These are phyloP conservation scores for Tridacna gigas DNA, from an alignment of 2,888 invertebrate genomes.

Conservation along the genomic window DNA sequence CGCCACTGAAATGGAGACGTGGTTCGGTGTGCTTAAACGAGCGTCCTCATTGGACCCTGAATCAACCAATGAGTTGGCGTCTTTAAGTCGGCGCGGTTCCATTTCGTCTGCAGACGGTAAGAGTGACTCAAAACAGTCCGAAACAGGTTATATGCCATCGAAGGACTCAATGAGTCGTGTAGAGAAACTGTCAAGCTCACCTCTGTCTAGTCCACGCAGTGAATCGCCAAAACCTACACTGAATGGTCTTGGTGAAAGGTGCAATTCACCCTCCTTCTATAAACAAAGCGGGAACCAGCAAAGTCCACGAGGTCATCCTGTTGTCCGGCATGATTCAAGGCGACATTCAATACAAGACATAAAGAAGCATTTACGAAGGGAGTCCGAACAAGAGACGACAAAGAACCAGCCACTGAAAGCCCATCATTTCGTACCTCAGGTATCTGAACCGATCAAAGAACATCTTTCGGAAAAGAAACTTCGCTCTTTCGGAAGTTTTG, in stretches of 20 bases:
- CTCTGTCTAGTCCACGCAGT: slow-evolving; percentile 35
- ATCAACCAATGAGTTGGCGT: slow-evolving; percentile 50
- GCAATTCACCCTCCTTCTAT: background rate
- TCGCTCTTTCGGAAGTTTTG: slow-evolving; percentile 71
- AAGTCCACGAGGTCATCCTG: slow-evolving; percentile 40
- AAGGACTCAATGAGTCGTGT: slow-evolving; percentile 55
- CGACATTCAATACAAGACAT: slow-evolving; percentile 70
- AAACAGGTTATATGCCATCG: slow-evolving; percentile 51
- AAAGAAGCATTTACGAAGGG: slow-evolving; percentile 63
- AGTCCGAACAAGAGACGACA: slow-evolving; percentile 58
- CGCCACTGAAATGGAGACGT: slow-evolving; percentile 66
- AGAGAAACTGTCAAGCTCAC: slow-evolving; percentile 38
- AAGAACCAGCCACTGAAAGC: slow-evolving; percentile 69
- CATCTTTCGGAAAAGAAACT: slow-evolving; percentile 61
- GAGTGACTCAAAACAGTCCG: slow-evolving; percentile 27
- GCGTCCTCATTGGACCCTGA: slow-evolving; percentile 70
- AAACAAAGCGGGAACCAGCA: slow-evolving; percentile 37
- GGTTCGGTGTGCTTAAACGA: slow-evolving; percentile 68
- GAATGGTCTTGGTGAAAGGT: slow-evolving; percentile 2
- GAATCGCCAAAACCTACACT: slow-evolving; percentile 12
- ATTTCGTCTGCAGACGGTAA: slow-evolving; percentile 13
- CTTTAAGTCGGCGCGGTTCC: slow-evolving; percentile 31
- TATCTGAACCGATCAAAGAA: slow-evolving; percentile 26
- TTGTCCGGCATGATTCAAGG: slow-evolving; percentile 47
- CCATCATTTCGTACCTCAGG: slow-evolving; percentile 63